Conservation (phyloP, 1,140 invertebrate species). For the Calycopis cecrops region DNA sequence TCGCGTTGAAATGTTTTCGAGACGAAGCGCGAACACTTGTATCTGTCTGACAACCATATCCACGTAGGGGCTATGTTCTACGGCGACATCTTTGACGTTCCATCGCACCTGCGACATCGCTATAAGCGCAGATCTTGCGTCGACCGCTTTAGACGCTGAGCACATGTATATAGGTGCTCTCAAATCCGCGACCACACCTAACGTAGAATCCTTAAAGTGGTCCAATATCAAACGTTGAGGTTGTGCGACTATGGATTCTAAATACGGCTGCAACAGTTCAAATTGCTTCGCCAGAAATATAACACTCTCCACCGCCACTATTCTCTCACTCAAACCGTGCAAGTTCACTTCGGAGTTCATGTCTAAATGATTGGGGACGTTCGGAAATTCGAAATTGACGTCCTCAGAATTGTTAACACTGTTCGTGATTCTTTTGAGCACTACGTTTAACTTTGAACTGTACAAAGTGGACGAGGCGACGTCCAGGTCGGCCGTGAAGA, state of each 20-base stretch:
- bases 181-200: slow-evolving; percentile 82
- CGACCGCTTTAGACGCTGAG: slow-evolving; percentile 86
- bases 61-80: slow-evolving; percentile 94
- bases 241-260: slow-evolving; percentile 82
- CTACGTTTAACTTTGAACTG: slow-evolving; percentile 81
- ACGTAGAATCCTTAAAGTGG: slow-evolving; percentile 86
- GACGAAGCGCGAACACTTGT: slow-evolving; percentile 84
- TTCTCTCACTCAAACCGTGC: slow-evolving; percentile 88
- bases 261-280: slow-evolving; percentile 86
- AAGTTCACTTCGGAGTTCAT: slow-evolving; percentile 83
- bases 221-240: slow-evolving; percentile 81
- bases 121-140: slow-evolving; percentile 85
- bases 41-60: slow-evolving; percentile 86
- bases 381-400: slow-evolving; percentile 69
- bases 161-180: slow-evolving; percentile 90
- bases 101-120: slow-evolving; percentile 96
- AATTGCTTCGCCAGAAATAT: slow-evolving; percentile 93
- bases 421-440: slow-evolving; percentile 85
- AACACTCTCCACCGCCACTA: slow-evolving; percentile 94
- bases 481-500: slow-evolving; percentile 82
- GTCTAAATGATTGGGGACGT: slow-evolving; percentile 83
- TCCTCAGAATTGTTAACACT: slow-evolving; percentile 66
- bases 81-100: slow-evolving; percentile 97
- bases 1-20: slow-evolving; percentile 81
- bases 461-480: slow-evolving; percentile 76